Conservation (phyloP, 2,888 invertebrate species). For the Ametastegia equiseti region DNA sequence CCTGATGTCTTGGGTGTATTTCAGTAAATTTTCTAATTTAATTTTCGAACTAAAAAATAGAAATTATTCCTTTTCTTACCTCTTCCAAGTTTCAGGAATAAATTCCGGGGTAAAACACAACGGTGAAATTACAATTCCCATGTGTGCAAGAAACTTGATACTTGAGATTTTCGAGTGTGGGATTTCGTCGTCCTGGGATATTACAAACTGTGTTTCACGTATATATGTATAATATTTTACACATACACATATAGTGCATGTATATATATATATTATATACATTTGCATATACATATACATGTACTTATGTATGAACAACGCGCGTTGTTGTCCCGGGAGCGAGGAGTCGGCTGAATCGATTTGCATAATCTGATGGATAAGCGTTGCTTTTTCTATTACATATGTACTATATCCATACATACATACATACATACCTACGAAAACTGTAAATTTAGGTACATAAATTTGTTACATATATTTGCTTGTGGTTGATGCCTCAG, state of each 20-base stretch:
- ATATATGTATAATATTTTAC: background rate
- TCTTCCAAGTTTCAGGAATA: no score
- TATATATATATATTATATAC: background rate
- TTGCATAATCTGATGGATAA: constrained; percentile 29
- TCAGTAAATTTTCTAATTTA: no score
- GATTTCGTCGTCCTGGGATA: no score
- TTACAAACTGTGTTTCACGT: background rate
- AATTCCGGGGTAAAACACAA: no score
- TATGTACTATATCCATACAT: background rate
- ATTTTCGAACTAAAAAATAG: no score
- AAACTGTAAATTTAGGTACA: background rate
- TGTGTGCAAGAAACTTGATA: no score
- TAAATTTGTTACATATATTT: background rate
- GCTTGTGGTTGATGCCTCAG: no score
- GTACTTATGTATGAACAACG: background rate
- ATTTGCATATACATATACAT: background rate
- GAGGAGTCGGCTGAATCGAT: constrained; percentile 32
- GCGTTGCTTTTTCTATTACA: background rate
- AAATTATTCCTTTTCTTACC: no score
- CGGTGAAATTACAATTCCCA: no score
- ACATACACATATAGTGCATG: background rate
- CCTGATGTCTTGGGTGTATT: no score
- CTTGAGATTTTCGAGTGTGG: background rate
- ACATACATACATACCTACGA: background rate
- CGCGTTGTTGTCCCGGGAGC: constrained; percentile 21